A percentile compares a stretch with the other conserved stretches of the same genome.
Conservation (phyloP, 30 jellyfish, hydroid and myxozoan genomes). For the Aurelia aurita complex sp. Pacific region DNA sequence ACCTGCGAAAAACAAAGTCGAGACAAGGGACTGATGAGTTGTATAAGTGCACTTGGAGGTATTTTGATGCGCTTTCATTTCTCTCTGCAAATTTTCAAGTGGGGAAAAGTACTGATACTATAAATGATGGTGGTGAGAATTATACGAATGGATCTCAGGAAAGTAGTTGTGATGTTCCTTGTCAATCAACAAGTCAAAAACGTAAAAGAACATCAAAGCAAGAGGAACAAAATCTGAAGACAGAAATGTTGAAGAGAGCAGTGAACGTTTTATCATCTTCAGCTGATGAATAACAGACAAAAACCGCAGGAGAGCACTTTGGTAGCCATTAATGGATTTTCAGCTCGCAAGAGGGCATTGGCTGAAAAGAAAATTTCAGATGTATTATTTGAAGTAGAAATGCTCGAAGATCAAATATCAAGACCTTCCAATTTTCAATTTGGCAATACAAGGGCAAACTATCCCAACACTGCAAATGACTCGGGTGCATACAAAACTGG, state of each 20-base stretch:
- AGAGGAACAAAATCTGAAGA: too few species aligned
- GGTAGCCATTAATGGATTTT: too few species aligned
- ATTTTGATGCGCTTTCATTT: conserved; percentile 30
- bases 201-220: too few species aligned
- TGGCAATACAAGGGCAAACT: background rate
- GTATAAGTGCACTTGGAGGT: conserved; percentile 33
- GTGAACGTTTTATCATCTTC: too few species aligned
- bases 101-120: conserved; percentile 26
- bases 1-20: conserved; percentile 16
- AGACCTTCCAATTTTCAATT: background rate
- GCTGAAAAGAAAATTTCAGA: too few species aligned
- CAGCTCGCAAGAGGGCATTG: too few species aligned
- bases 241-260: too few species aligned
- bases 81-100: conserved; percentile 25
- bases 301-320: too few species aligned
- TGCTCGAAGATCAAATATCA: background rate
- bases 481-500: conserved; percentile 1
- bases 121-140: conserved; percentile 22
- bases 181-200: background rate
- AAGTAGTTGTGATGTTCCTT: conserved; percentile 21
- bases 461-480: background rate
- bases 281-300: too few species aligned
- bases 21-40: conserved; percentile 27
- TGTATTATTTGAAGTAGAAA: too few species aligned
- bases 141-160: conserved; percentile 7